Percentiles rank a stretch among this genome's conserved stretches.
These are phyloP conservation scores for Aphelenchoides bicaudatus DNA, from an alignment of 2,888 invertebrate species.

Conservation along the genomic window DNA sequence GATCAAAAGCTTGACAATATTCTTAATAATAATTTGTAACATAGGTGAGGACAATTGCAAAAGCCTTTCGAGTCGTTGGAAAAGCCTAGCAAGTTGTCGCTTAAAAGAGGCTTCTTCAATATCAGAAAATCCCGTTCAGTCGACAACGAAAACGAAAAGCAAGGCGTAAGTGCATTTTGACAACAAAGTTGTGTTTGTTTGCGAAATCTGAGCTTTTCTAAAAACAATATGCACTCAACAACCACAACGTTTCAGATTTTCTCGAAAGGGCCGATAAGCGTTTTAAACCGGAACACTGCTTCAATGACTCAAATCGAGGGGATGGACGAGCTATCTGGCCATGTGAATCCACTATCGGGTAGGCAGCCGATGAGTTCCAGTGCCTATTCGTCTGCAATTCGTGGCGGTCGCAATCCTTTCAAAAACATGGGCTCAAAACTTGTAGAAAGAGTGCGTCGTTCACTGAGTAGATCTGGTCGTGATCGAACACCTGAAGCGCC, in stretches of 20 bases:
- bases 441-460: slow-evolving; percentile 53
- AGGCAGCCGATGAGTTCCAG: slow-evolving; percentile 18
- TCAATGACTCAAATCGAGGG: slow-evolving; percentile 18
- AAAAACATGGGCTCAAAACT: slow-evolving; percentile 54
- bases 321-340: not conserved
- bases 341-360: not conserved
- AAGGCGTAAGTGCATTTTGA: not conserved
- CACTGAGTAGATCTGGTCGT: slow-evolving; percentile 30
- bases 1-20: too few relatives aligned
- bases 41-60: slow-evolving; percentile 1
- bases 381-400: slow-evolving; percentile 33
- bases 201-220: not conserved
- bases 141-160: slow-evolving; percentile 38
- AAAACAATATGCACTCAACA: not conserved
- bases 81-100: slow-evolving; percentile 1
- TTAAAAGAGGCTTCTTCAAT: slow-evolving; percentile 49
- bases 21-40: too few relatives aligned
- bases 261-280: slow-evolving; percentile 1
- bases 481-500: slow-evolving; percentile 22
- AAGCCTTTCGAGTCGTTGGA: slow-evolving; percentile 55
- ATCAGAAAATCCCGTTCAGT: slow-evolving; percentile 57
- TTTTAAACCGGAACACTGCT: slow-evolving; percentile 23
- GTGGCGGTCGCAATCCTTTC: slow-evolving; percentile 48
- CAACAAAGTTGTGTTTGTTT: not conserved
- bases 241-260: slow-evolving; percentile 13